Evolutionary conservation across 2,113 vertebrate species (phyloP).

Genomic region (Cichladusa arquata): DNA sequence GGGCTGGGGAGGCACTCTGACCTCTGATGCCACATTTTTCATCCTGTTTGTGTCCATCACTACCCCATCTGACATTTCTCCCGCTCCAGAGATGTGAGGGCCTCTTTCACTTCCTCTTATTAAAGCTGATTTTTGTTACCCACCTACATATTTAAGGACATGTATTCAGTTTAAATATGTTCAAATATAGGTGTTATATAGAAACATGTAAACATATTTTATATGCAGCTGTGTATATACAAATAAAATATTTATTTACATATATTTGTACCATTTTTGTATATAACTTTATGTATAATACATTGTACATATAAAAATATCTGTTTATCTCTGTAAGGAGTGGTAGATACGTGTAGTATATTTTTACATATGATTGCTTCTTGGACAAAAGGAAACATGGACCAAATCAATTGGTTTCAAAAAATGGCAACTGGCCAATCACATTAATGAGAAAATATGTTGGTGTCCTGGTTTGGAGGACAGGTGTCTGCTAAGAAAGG

Average conservation of each 20-base stretch:
- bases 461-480: too few relatives aligned
- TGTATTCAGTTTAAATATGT: background rate
- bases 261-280: background rate
- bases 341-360: rapidly evolving
- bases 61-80: background rate
- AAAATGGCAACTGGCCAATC: background rate
- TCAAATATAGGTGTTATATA: background rate
- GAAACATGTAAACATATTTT: background rate
- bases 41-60: background rate
- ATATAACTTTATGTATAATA: background rate
- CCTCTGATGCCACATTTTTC: background rate
- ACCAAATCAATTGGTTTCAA: background rate
- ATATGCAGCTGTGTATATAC: background rate
- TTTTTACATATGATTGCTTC: background rate
- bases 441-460: background rate
- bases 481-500: too few relatives aligned
- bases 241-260: background rate
- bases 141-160: background rate
- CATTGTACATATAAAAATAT: rapidly evolving
- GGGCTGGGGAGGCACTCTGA: background rate
- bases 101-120: background rate
- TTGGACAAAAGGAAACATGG: background rate
- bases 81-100: background rate
- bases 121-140: background rate
- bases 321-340: background rate